phyloP scores from a whole-genome alignment of 2,797 vertebrate species.

The Craterocephalus amniculus region DNA sequence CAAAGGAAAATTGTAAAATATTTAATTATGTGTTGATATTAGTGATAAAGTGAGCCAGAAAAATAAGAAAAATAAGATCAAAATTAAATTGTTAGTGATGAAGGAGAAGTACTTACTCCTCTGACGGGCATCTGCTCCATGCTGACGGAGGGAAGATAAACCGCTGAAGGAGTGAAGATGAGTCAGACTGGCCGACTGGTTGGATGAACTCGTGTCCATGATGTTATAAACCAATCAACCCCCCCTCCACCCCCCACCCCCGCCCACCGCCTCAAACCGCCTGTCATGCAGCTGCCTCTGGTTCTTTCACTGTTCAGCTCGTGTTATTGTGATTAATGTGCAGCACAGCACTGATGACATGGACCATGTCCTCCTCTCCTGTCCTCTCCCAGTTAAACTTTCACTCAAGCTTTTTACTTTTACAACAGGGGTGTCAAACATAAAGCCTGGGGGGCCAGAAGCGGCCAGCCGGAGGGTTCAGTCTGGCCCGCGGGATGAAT shows the following conservation, averaged over 20 bases:
- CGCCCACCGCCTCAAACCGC: neutral
- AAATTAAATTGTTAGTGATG: neutral
- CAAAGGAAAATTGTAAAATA: too few relatives aligned
- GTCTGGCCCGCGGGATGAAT: too few relatives aligned
- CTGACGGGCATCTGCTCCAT: slow-evolving; percentile 16
- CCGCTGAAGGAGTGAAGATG: neutral
- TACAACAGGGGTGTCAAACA: too few relatives aligned
- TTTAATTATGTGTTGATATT: too few relatives aligned
- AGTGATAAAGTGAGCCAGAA: too few relatives aligned
- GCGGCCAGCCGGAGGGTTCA: too few relatives aligned
- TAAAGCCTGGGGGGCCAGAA: too few relatives aligned
- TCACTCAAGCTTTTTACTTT: too few relatives aligned
- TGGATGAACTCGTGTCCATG: neutral
- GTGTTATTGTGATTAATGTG: neutral
- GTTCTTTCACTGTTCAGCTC: neutral
- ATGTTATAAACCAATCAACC: slow-evolving; percentile 4
- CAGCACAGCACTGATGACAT: neutral
- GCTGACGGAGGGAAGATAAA: neutral
- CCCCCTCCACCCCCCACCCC: neutral
- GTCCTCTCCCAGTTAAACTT: too few relatives aligned
- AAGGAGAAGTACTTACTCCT: slow-evolving; percentile 19
- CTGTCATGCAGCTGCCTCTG: neutral
- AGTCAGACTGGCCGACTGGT: slow-evolving; percentile 3
- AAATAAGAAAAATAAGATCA: neutral
- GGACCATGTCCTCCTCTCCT: too few relatives aligned